phyloP scores from a whole-genome alignment of 2,888 invertebrate species.

The Cerceris rybyensis region DNA sequence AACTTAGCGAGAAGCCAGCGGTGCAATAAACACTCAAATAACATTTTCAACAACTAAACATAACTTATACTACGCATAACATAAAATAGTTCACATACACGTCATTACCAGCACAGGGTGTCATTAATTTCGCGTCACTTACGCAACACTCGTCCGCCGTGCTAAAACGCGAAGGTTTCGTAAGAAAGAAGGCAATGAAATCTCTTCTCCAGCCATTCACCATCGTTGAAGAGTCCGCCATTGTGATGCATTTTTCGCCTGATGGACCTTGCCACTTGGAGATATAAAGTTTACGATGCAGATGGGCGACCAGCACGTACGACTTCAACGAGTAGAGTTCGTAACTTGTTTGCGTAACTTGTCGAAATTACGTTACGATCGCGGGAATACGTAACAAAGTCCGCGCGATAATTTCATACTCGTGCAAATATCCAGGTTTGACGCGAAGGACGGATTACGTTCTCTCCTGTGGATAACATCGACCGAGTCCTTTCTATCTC shows the following conservation, averaged over 20 bases:
- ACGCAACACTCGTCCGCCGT: slow-evolving; percentile 25
- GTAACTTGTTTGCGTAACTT: slow-evolving; percentile 49
- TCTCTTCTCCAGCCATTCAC: slow-evolving; percentile 7
- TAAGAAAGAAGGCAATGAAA: slow-evolving; percentile 40
- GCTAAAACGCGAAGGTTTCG: slow-evolving; percentile 26
- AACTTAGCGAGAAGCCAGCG: no score
- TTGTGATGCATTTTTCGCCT: slow-evolving; percentile 24
- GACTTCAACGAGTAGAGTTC: slow-evolving; percentile 12
- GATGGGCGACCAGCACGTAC: slow-evolving; percentile 15
- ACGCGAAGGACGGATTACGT: slow-evolving; percentile 17
- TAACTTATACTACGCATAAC: slow-evolving; percentile 1
- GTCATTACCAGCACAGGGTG: background rate
- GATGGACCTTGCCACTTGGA: slow-evolving; percentile 11
- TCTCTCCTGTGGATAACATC: background rate
- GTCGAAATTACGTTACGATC: slow-evolving; percentile 40
- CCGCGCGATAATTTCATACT: slow-evolving; percentile 35
- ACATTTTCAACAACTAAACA: no score
- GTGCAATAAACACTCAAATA: no score
- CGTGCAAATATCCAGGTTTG: slow-evolving; percentile 4
- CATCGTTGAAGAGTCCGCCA: slow-evolving; percentile 26
- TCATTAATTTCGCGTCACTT: slow-evolving; percentile 30
- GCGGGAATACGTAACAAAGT: slow-evolving; percentile 51
- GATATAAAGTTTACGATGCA: slow-evolving; percentile 50
- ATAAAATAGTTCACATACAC: slow-evolving; percentile 20
- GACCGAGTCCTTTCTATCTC: no score